Conservation (phyloP, 2,113 vertebrate genomes). For the Scophthalmus maximus region DNA sequence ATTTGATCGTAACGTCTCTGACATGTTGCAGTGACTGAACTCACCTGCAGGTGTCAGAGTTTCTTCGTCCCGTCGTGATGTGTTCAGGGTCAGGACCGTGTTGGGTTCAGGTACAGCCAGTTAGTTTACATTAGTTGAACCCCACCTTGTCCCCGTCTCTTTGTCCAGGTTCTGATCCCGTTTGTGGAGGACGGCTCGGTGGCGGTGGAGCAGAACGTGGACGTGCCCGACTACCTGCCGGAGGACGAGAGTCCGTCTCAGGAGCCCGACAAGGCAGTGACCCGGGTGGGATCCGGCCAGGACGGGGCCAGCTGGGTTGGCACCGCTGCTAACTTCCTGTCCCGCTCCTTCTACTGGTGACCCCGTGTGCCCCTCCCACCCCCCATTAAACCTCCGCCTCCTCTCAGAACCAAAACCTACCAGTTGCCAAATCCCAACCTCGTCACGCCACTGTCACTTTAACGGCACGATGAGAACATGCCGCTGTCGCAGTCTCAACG, state of each 20-base stretch:
- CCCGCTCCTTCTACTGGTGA: slow-evolving; percentile 97
- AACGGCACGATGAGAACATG: not conserved
- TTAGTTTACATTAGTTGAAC: not conserved
- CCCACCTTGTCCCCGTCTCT: not conserved
- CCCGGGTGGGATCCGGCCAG: slow-evolving; percentile 71
- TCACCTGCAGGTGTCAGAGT: no score
- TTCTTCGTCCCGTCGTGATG: no score
- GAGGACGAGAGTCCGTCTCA: slow-evolving; percentile 92
- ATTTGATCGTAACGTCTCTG: no score
- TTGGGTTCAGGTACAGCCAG: no score
- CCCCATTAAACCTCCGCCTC: not conserved
- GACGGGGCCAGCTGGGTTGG: slow-evolving; percentile 90
- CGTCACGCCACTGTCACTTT: slow-evolving; percentile 4
- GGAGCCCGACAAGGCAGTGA: slow-evolving; percentile 89
- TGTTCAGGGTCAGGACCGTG: no score
- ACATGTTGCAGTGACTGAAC: no score
- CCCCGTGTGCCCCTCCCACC: slow-evolving; percentile 32
- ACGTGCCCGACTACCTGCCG: slow-evolving; percentile 92
- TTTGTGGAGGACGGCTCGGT: slow-evolving; percentile 88
- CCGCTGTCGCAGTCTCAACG: no score
- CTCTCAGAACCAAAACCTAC: slow-evolving; percentile 51
- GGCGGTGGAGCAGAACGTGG: slow-evolving; percentile 88
- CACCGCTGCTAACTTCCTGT: slow-evolving; percentile 93
- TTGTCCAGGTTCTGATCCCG: slow-evolving; percentile 87
- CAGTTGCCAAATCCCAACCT: slow-evolving; percentile 58